phyloP scores from a whole-genome alignment of 2,888 invertebrate genomes.

The Schizotus pectinicornis region DNA sequence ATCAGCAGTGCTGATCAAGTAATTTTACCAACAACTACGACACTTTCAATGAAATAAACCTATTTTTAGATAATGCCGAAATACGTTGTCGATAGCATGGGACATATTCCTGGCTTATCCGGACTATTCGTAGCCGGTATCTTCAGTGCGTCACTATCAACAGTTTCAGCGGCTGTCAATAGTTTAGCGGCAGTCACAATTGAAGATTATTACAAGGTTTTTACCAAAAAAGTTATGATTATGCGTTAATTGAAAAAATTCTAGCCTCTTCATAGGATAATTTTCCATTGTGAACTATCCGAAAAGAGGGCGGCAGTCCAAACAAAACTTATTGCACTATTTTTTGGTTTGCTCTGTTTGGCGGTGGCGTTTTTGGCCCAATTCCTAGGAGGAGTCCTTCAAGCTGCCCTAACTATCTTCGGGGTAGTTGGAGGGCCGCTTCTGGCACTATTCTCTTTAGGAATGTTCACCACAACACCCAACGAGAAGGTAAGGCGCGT shows the following conservation, averaged over 20 bases:
- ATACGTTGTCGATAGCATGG: slow-evolving; percentile 79
- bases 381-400: slow-evolving; percentile 84
- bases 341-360: slow-evolving; percentile 78
- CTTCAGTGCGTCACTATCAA: slow-evolving; percentile 89
- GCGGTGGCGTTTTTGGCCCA: slow-evolving; percentile 84
- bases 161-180: slow-evolving; percentile 90
- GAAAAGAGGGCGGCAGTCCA: slow-evolving; percentile 61
- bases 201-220: slow-evolving; percentile 79
- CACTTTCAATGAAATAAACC: background rate
- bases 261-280: slow-evolving; percentile 54
- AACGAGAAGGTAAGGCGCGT: slow-evolving; percentile 68
- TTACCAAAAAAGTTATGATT: background rate
- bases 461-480: slow-evolving; percentile 79
- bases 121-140: slow-evolving; percentile 92
- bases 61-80: slow-evolving; percentile 69
- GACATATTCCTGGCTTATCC: slow-evolving; percentile 75
- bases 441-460: slow-evolving; percentile 83
- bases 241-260: slow-evolving; percentile 28
- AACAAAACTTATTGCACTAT: slow-evolving; percentile 72
- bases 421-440: slow-evolving; percentile 88
- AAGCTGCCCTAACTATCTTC: slow-evolving; percentile 84
- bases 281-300: slow-evolving; percentile 53
- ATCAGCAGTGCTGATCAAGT: slow-evolving; percentile 75
- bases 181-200: slow-evolving; percentile 87
- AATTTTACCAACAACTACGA: slow-evolving; percentile 12